Percentiles rank a stretch among this genome's conserved stretches.
Evolutionary conservation across 2,797 vertebrate species (phyloP).

Genomic region (Acanthopagrus latus): DNA sequence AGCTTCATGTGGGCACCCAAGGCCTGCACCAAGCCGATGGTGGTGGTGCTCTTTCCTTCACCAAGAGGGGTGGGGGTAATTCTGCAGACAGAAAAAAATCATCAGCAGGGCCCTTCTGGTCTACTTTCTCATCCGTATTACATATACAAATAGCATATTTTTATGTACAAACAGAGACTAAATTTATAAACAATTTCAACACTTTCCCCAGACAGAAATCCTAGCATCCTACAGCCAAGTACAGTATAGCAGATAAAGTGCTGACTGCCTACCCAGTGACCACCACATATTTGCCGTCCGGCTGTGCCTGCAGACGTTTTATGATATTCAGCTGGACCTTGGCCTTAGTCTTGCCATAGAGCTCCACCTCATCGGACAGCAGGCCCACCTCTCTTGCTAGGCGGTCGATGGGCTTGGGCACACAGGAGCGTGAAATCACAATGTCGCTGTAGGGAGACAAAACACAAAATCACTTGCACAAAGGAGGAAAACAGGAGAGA

Average conservation of each 20-base stretch:
- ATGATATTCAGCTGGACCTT: conserved; percentile 91
- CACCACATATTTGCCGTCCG: conserved; percentile 96
- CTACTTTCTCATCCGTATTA: no score
- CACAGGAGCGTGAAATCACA: conserved; percentile 91
- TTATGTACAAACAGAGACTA: neutral
- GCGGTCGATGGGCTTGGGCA: conserved; percentile 89
- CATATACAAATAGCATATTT: no score
- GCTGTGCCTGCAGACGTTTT: conserved; percentile 89
- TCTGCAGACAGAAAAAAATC: conserved; percentile 76
- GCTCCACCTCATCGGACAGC: conserved; percentile 91
- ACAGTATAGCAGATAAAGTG: neutral
- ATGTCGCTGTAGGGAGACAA: conserved; percentile 89
- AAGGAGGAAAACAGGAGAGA: neutral
- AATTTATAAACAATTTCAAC: neutral
- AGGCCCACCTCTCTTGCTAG: conserved; percentile 92
- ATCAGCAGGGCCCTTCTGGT: neutral
- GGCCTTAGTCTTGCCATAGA: conserved; percentile 95
- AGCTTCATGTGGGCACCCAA: conserved; percentile 93
- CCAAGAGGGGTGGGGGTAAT: conserved; percentile 98
- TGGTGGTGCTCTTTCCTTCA: conserved; percentile 98
- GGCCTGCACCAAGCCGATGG: conserved; percentile 95
- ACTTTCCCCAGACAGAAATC: neutral
- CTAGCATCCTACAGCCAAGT: neutral
- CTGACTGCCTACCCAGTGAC: conserved; percentile 91
- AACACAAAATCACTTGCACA: neutral